phyloP scores from a whole-genome alignment of 2,888 invertebrate genomes.

The Drosophila yooni region DNA sequence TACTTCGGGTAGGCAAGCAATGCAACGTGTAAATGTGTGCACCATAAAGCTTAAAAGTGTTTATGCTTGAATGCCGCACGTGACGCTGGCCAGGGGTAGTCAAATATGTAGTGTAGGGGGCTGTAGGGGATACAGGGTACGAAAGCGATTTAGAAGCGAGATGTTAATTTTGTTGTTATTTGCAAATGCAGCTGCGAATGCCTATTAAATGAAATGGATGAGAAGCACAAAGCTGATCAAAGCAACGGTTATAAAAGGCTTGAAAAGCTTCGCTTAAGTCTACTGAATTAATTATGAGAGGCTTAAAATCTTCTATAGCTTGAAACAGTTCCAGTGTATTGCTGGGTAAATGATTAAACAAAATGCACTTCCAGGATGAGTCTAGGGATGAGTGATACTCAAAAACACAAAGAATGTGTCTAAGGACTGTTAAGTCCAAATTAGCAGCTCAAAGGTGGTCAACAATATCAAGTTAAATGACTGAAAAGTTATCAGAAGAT shows the following conservation, averaged over 20 bases:
- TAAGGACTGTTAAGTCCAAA: neutral
- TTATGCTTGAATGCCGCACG: slow-evolving; percentile 60
- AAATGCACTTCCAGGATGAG: neutral
- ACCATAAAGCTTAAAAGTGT: slow-evolving; percentile 75
- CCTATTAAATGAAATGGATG: neutral
- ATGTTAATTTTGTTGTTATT: slow-evolving; percentile 17
- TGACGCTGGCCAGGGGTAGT: neutral
- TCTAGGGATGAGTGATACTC: neutral
- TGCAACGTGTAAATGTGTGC: slow-evolving; percentile 73
- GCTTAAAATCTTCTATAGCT: neutral
- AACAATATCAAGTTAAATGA: neutral
- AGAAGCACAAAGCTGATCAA: neutral
- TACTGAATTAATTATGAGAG: neutral
- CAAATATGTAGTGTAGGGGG: neutral
- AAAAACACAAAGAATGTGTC: neutral
- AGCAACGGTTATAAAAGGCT: neutral
- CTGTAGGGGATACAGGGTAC: neutral
- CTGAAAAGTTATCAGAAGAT: neutral
- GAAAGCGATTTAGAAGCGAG: slow-evolving; percentile 29
- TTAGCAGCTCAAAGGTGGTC: neutral
- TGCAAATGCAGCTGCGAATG: slow-evolving; percentile 5
- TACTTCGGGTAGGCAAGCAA: slow-evolving; percentile 62
- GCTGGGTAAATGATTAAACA: neutral
- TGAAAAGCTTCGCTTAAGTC: neutral
- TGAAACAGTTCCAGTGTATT: neutral